These are phyloP conservation scores for Tragelaphus scriptus DNA, from an alignment of 2,113 vertebrate species.

Conservation along the genomic window DNA sequence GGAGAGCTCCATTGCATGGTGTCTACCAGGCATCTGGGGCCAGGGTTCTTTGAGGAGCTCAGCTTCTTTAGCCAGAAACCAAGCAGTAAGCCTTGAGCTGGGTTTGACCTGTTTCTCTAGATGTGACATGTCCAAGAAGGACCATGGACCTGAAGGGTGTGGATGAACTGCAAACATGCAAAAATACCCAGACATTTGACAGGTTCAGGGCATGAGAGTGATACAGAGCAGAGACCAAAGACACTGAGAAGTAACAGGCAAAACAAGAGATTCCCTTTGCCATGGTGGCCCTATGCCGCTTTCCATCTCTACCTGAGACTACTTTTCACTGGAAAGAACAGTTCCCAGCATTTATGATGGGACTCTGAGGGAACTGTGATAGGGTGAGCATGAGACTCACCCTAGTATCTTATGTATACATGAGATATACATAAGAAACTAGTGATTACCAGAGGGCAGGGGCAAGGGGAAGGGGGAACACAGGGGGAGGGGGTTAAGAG, in stretches of 20 bases:
- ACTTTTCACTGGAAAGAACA: background rate
- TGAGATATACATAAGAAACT: background rate
- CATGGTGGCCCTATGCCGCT: fast-evolving
- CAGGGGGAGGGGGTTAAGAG: background rate
- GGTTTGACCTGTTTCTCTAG: background rate
- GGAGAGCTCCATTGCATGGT: fast-evolving
- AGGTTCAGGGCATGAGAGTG: background rate
- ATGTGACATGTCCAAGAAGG: background rate
- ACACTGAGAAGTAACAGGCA: background rate
- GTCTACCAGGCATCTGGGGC: background rate
- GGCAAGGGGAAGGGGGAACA: background rate
- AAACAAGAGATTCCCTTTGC: background rate
- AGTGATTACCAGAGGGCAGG: background rate
- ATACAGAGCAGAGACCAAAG: background rate
- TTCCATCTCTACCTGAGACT: background rate
- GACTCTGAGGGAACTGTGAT: background rate
- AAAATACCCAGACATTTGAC: background rate
- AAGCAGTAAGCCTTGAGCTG: background rate
- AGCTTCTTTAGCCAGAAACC: background rate
- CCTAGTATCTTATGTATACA: too few relatives aligned
- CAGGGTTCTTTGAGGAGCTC: background rate
- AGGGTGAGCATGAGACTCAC: background rate
- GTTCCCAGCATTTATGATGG: fast-evolving
- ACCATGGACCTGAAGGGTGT: background rate
- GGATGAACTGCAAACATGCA: background rate